phyloP scores from a whole-genome alignment of 2,797 vertebrate genomes.

The Falco biarmicus region DNA sequence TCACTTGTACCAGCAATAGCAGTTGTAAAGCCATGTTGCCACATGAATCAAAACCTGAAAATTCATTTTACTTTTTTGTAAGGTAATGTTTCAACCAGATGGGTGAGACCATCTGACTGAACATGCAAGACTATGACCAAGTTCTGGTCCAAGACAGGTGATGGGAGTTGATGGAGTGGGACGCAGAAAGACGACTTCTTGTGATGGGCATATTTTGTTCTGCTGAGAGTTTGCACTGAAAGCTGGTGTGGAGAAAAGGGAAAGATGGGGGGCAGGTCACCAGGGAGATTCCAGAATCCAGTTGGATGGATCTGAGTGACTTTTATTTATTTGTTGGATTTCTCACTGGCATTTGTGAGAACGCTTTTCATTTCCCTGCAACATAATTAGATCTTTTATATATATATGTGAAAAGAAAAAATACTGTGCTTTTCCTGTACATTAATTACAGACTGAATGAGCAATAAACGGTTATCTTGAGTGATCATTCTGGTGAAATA shows the following conservation, averaged over 20 bases:
- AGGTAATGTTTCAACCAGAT: not conserved
- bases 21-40: not conserved
- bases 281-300: not conserved
- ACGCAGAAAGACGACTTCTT: not conserved
- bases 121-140: not conserved
- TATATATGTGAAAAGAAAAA: not conserved
- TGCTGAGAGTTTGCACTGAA: not conserved
- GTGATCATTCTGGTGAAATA: not conserved
- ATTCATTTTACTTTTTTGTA: not conserved
- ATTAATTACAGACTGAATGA: not conserved
- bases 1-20: not conserved
- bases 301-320: not conserved
- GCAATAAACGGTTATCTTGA: not conserved
- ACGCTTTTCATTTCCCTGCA: not conserved
- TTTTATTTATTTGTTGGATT: not conserved
- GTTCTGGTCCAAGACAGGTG: not conserved
- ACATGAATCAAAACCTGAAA: not conserved
- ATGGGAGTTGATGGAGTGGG: not conserved
- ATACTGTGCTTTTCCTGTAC: not conserved
- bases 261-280: not conserved
- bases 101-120: not conserved
- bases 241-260: not conserved
- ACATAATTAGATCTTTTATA: not conserved
- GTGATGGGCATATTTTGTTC: not conserved
- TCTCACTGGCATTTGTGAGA: not conserved